phyloP scores from a whole-genome alignment of 2,113 vertebrate species.

The Aegypius monachus region DNA sequence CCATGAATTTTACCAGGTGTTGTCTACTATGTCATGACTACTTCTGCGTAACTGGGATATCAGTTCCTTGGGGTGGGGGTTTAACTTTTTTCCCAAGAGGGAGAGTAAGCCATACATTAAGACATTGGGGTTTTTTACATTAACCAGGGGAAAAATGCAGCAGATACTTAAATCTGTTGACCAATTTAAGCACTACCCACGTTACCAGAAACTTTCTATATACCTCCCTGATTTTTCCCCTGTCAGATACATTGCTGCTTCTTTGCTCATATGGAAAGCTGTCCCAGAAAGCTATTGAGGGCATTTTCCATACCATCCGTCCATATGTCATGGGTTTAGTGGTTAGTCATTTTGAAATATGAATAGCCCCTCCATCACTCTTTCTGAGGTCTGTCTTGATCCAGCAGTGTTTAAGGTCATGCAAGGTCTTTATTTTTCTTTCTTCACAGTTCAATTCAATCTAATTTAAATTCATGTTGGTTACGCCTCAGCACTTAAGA shows the following conservation, averaged over 20 bases:
- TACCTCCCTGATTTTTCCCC: not conserved
- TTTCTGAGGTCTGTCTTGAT: not conserved
- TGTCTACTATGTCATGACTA: not conserved
- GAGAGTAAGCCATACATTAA: not conserved
- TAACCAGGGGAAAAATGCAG: not conserved
- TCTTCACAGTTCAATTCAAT: not conserved
- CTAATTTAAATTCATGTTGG: not conserved
- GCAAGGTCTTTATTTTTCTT: not conserved
- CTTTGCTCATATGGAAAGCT: not conserved
- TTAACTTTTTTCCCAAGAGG: not conserved
- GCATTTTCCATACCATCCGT: not conserved
- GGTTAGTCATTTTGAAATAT: not conserved
- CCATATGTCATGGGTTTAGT: not conserved
- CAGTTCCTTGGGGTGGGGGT: not conserved
- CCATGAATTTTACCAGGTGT: not conserved
- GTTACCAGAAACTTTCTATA: not conserved
- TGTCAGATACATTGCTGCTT: not conserved
- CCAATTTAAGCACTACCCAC: not conserved
- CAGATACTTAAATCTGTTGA: not conserved
- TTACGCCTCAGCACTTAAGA: not conserved
- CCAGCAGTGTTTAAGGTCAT: not conserved
- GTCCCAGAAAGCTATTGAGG: not conserved
- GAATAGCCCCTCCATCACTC: not conserved
- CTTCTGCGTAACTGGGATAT: too few relatives aligned
- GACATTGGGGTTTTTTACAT: accelerated